phyloP scores from a whole-genome alignment of 2,888 invertebrate genomes.

The Monoplex corrugatus region DNA sequence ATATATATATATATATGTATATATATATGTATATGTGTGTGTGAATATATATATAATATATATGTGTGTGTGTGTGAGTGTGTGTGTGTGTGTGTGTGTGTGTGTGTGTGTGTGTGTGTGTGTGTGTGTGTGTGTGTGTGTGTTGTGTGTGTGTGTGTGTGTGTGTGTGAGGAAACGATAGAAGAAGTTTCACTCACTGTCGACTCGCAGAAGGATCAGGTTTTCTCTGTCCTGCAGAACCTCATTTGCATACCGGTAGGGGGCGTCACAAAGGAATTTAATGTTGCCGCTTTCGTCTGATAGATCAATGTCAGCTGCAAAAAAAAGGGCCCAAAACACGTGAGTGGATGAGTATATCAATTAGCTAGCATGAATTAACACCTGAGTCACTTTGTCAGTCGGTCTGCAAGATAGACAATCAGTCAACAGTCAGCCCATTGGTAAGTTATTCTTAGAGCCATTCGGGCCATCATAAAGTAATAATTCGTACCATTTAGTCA shows the following conservation, averaged over 20 bases:
- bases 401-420: too few relatives aligned
- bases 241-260: conserved; percentile 66
- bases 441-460: too few relatives aligned
- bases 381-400: too few relatives aligned
- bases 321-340: background rate
- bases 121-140: background rate
- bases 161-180: background rate
- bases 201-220: conserved; percentile 65
- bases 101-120: background rate
- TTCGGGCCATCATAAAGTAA: too few relatives aligned
- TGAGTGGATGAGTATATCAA: too few relatives aligned
- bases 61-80: background rate
- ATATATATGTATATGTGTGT: background rate
- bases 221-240: conserved; percentile 65
- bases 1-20: too few relatives aligned
- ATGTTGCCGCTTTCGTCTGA: conserved; percentile 69
- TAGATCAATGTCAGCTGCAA: conserved; percentile 67
- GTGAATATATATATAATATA: background rate
- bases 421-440: too few relatives aligned
- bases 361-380: too few relatives aligned
- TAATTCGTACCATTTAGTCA: too few relatives aligned
- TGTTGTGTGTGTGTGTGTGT: background rate
- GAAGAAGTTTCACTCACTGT: conserved; percentile 55
- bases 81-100: background rate
- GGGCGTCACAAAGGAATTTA: conserved; percentile 66